Base-by-base conservation (phyloP, 2,888 invertebrate genomes). In the Eucera pruinosa region DNA sequence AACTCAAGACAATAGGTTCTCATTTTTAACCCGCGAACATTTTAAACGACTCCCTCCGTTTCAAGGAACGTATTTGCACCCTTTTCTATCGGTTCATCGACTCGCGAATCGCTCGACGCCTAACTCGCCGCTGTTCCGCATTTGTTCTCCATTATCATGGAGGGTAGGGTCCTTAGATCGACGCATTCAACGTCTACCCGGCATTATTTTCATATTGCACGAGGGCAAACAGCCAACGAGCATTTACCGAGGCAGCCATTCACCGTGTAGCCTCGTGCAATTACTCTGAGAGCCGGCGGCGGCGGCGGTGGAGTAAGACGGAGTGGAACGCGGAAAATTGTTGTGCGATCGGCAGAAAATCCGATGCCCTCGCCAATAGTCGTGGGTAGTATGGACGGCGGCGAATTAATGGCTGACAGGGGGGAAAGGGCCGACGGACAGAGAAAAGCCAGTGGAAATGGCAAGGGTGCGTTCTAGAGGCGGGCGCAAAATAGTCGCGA, bases 241-340 rank as follows among this genome's bases (percentile, higher is more conserved):
- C 72, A 61, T 74, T 80, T 62, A 68, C 65, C 57, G 6, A 50
- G 50, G 30, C 13, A 30, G 39, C 39, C 47, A 57, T 73, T 73
- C 47, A 69, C 45, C 11, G 30, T 7, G 11, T 30, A 20, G 15
- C n/a, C 30, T 18, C 41, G 48, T 64, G 66, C 78, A 84, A 84
- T 83, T 84, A 83, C 57, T 70, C 50, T 66, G 70, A 77, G 66
- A 83, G 73, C 70, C 70, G n/a, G n/a, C n/a, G n/a, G n/a, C 18
- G 30, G 20, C 15, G 15, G 41, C 13, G 23, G 39, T 36, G 9
- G 2, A 57, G 30, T 18, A 68, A 70, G 73, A 61, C 55, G 50
- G 23, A 70, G 67, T 30, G 48, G 3, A 27, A 52, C 61, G 68
- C 58, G 45, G 81, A 66, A 78, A 83, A 84, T 78, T 73, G 57